These are phyloP conservation scores for Sebastes iracundus DNA, from an alignment of 2,797 vertebrate species.

Conservation along the genomic window DNA sequence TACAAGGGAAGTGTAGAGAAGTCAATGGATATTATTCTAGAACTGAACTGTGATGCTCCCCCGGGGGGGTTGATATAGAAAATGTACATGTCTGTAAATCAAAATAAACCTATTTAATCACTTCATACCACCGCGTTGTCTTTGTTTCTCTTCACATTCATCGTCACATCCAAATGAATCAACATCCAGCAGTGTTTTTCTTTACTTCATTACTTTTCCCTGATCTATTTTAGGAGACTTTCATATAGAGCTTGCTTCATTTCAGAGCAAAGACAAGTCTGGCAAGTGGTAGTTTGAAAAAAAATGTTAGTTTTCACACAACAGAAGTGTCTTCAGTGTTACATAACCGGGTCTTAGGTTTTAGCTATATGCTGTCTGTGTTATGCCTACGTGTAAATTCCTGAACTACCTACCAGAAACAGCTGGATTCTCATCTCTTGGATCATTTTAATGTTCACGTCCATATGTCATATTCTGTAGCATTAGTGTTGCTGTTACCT, in stretches of 20 bases:
- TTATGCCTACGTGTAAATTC: neutral
- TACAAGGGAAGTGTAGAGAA: slow-evolving; percentile 60
- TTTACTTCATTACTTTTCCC: neutral
- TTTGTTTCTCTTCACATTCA: slow-evolving; percentile 3
- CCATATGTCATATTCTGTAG: neutral
- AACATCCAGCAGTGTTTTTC: neutral
- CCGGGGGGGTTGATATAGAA: slow-evolving; percentile 79
- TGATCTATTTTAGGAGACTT: neutral
- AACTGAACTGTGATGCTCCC: slow-evolving; percentile 90
- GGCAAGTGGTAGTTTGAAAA: neutral
- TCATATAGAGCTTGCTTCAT: neutral
- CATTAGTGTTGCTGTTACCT: neutral
- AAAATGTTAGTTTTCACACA: neutral
- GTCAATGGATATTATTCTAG: slow-evolving; percentile 76
- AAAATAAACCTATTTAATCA: slow-evolving; percentile 96
- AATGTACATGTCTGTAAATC: slow-evolving; percentile 96
- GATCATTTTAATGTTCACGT: neutral
- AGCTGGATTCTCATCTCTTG: neutral
- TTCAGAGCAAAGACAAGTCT: neutral
- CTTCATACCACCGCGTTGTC: slow-evolving; percentile 42
- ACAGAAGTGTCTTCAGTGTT: neutral
- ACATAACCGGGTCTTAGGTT: neutral
- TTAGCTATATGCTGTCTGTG: neutral
- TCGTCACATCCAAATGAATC: neutral
- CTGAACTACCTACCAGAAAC: neutral